Percentiles rank a stretch among this genome's conserved stretches.
These are phyloP conservation scores for Acrocyrtus sp. DNA, from an alignment of 2,888 invertebrate species.

Conservation along the genomic window DNA sequence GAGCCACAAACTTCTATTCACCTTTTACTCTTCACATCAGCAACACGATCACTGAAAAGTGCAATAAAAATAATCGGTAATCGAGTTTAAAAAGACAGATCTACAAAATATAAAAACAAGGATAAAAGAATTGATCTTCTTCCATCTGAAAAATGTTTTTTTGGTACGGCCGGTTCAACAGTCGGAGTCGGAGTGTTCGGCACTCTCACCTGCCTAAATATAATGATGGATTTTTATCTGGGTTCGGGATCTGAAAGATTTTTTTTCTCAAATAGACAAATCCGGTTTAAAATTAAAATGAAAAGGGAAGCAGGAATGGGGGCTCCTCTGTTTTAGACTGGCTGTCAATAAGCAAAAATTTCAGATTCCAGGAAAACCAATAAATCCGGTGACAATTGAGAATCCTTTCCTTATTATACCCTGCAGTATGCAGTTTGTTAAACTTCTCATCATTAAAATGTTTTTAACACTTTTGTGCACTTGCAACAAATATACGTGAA, in stretches of 20 bases:
- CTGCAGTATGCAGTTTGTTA: too few species aligned
- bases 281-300: slow-evolving; percentile 31
- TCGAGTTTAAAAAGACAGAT: too few species aligned
- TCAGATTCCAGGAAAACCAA: slow-evolving; percentile 31
- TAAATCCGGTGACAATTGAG: slow-evolving; percentile 8
- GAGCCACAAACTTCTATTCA: too few species aligned
- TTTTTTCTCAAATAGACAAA: slow-evolving; percentile 12
- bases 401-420: too few species aligned
- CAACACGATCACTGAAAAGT: background rate
- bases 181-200: too few species aligned
- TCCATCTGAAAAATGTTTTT: too few species aligned
- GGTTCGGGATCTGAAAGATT: slow-evolving; percentile 31
- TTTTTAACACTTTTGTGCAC: too few species aligned
- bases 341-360: background rate
- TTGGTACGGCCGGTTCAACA: too few species aligned
- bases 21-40: background rate
- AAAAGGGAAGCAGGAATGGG: background rate
- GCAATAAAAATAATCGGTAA: background rate
- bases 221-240: background rate
- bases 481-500: background rate
- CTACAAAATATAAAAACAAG: too few species aligned
- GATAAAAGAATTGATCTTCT: too few species aligned
- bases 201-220: too few species aligned
- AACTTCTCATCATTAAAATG: too few species aligned
- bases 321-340: background rate